A percentile compares a stretch with the other conserved stretches of the same genome.
Conservation (phyloP, 2,113 vertebrate genomes). For the Bubo blakistoni region DNA sequence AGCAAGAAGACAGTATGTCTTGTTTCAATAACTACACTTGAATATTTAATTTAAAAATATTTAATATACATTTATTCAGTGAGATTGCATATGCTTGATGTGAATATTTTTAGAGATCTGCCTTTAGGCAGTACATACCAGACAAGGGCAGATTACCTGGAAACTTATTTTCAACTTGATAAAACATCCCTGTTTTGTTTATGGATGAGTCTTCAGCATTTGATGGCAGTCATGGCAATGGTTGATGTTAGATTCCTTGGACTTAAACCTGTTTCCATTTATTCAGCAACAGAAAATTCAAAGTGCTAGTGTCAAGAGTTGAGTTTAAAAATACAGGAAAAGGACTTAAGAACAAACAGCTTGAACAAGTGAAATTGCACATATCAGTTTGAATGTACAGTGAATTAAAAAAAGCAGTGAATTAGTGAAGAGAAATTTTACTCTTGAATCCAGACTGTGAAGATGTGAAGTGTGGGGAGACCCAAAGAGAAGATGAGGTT, state of each 20-base stretch:
- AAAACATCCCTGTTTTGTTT: not conserved
- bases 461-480: not conserved
- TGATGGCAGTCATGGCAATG: accelerated
- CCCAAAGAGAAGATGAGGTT: not conserved
- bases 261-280: not conserved
- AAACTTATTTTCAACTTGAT: not conserved
- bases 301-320: not conserved
- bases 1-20: not conserved
- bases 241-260: not conserved
- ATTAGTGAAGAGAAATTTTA: not conserved
- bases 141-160: not conserved
- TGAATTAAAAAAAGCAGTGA: not conserved
- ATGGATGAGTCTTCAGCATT: not conserved
- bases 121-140: not conserved
- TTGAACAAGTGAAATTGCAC: not conserved
- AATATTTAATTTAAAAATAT: not conserved
- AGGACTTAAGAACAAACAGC: not conserved
- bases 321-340: not conserved
- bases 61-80: not conserved
- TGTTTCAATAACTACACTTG: not conserved
- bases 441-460: not conserved
- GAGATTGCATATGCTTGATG: not conserved
- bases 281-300: not conserved
- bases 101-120: not conserved
- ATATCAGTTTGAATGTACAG: not conserved